These are phyloP conservation scores for Brachyalestes nurse DNA, from an alignment of 2,797 vertebrate species.

Conservation along the genomic window DNA sequence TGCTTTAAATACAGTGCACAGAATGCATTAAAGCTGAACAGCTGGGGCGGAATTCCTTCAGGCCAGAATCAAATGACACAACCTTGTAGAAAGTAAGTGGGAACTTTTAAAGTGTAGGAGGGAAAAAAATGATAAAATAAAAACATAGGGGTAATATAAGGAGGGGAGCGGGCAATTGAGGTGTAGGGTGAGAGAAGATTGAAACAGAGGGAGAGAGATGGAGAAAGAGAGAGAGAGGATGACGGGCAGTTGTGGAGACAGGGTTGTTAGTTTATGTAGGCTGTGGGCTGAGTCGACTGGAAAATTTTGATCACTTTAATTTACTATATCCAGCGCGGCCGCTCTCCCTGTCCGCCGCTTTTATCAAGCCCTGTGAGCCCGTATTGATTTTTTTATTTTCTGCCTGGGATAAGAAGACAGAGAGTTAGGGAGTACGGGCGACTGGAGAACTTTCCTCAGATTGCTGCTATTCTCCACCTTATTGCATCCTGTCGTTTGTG, in stretches of 20 bases:
- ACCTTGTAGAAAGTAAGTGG: neutral
- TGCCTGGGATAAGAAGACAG: constrained; percentile 99
- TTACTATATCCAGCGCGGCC: constrained; percentile 93
- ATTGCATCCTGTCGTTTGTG: constrained; percentile 99
- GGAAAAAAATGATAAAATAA: constrained; percentile 38
- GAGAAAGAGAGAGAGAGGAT: constrained; percentile 70
- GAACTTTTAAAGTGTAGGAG: neutral
- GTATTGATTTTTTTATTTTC: constrained; percentile 99
- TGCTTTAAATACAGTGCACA: neutral
- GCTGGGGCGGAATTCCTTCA: neutral
- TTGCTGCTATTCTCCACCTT: constrained; percentile 96
- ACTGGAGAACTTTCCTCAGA: constrained; percentile 99
- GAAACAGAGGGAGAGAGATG: constrained; percentile 37
- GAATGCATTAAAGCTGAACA: neutral
- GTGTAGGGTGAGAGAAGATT: constrained; percentile 46
- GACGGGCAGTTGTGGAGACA: constrained; percentile 89
- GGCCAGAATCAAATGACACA: neutral
- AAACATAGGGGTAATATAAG: neutral
- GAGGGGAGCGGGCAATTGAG: constrained; percentile 41
- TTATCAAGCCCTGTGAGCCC: constrained; percentile 94
- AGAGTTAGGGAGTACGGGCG: constrained; percentile 95
- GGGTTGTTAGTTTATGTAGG: constrained; percentile 94
- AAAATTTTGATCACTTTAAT: constrained; percentile 99
- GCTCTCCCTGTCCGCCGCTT: constrained; percentile 88
- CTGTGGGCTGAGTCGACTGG: constrained; percentile 91